Percentiles rank a stretch among this genome's conserved stretches.
Evolutionary conservation across 1,140 invertebrate species (phyloP).

Genomic region (Steinernema feltiae): DNA sequence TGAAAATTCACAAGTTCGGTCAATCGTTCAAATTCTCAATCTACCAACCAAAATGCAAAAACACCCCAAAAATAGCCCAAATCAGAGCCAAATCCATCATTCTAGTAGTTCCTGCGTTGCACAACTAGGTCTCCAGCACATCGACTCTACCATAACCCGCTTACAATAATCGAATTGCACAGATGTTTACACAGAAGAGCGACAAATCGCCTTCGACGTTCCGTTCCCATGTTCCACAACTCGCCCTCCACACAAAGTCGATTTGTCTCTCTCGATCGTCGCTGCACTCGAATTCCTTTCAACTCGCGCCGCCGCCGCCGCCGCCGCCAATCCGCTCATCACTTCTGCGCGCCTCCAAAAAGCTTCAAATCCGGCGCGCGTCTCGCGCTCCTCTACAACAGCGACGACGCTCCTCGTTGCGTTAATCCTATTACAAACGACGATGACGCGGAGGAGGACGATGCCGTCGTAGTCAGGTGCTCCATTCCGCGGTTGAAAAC

Average conservation of each 20-base stretch:
- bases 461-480: not conserved
- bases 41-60: too few relatives aligned
- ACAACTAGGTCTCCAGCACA: too few relatives aligned
- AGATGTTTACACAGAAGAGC: too few relatives aligned
- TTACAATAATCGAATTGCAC: too few relatives aligned
- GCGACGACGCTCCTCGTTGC: not conserved
- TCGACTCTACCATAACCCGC: too few relatives aligned
- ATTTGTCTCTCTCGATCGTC: not conserved
- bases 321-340: not conserved
- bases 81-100: too few relatives aligned
- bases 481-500: conserved; percentile 9
- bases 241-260: not conserved
- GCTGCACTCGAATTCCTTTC: not conserved
- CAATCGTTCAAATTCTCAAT: too few relatives aligned
- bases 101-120: too few relatives aligned
- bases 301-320: not conserved
- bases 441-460: not conserved
- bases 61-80: too few relatives aligned
- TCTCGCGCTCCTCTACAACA: too few relatives aligned
- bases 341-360: not conserved
- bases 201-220: not conserved
- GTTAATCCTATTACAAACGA: conserved; percentile 6
- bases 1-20: too few relatives aligned
- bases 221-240: conserved; percentile 2
- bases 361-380: not conserved